These are phyloP conservation scores for Schizopygopsis malacanthus DNA, from an alignment of 2,797 vertebrate genomes.

Conservation along the genomic window DNA sequence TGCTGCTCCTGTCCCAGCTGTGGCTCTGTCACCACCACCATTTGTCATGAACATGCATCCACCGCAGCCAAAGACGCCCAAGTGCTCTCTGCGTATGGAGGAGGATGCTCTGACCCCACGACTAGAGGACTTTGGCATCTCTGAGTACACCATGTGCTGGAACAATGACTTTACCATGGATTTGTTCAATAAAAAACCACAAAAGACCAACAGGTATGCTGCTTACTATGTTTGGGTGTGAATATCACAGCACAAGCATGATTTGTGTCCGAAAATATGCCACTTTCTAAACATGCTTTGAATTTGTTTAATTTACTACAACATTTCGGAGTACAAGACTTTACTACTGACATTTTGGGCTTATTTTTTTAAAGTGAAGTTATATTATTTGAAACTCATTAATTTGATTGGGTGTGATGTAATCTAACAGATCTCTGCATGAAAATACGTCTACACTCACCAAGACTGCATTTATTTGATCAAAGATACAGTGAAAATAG, in stretches of 20 bases:
- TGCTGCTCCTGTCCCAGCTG: conserved; percentile 56
- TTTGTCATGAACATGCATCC: conserved; percentile 50
- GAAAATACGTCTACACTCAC: not conserved
- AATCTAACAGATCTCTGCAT: not conserved
- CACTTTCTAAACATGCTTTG: not conserved
- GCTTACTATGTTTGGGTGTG: not conserved
- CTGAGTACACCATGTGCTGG: conserved; percentile 84
- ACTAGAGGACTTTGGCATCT: conserved; percentile 85
- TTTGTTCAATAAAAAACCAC: conserved; percentile 77
- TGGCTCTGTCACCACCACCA: conserved; percentile 61
- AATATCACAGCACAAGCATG: not conserved
- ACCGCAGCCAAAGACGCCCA: conserved; percentile 75
- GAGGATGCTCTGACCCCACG: conserved; percentile 82
- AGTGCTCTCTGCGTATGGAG: conserved; percentile 80
- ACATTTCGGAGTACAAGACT: not conserved
- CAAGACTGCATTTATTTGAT: not conserved
- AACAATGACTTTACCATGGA: conserved; percentile 92
- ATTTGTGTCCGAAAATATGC: not conserved
- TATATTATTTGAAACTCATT: not conserved
- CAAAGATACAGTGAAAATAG: not conserved
- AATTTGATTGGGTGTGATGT: not conserved
- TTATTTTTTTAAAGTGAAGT: not conserved
- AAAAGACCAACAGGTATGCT: conserved; percentile 70
- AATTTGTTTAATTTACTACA: not conserved
- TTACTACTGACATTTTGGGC: not conserved